A percentile compares a stretch with the other conserved stretches of the same genome.
Conservation (phyloP, 2,888 invertebrate species). For the Scaptomyza reducta region DNA sequence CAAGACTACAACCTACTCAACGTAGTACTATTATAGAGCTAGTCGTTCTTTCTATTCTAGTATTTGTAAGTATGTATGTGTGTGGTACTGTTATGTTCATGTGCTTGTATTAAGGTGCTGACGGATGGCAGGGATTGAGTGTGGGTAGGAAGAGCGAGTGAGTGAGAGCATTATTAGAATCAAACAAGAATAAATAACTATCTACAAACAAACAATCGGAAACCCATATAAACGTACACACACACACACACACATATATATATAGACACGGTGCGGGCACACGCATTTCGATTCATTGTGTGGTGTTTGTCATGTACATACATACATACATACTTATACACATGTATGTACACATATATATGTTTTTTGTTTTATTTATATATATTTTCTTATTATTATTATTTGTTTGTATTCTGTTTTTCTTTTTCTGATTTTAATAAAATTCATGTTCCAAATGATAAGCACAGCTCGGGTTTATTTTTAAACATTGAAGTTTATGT, state of each 20-base stretch:
- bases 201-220: slow-evolving; percentile 12
- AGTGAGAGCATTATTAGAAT: slow-evolving; percentile 1
- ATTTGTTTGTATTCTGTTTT: slow-evolving; percentile 27
- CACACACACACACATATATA: background rate
- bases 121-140: slow-evolving; percentile 2
- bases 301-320: background rate
- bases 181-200: slow-evolving; percentile 3
- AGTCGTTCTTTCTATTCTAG: background rate
- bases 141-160: background rate
- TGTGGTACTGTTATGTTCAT: background rate
- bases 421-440: slow-evolving; percentile 42
- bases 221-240: background rate
- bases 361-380: background rate
- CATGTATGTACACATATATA: background rate
- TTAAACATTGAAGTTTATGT: slow-evolving; percentile 77
- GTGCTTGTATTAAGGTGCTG: slow-evolving; percentile 8
- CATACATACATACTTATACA: background rate
- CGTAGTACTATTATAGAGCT: background rate
- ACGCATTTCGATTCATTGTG: slow-evolving; percentile 12
- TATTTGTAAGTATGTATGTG: background rate
- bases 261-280: background rate
- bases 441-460: slow-evolving; percentile 77
- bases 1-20: slow-evolving; percentile 4
- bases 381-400: background rate
- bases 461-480: slow-evolving; percentile 66